Percentiles rank a stretch among this genome's conserved stretches.
phyloP scores from a whole-genome alignment of 2,797 vertebrate genomes.

The Tamandua tetradactyla region DNA sequence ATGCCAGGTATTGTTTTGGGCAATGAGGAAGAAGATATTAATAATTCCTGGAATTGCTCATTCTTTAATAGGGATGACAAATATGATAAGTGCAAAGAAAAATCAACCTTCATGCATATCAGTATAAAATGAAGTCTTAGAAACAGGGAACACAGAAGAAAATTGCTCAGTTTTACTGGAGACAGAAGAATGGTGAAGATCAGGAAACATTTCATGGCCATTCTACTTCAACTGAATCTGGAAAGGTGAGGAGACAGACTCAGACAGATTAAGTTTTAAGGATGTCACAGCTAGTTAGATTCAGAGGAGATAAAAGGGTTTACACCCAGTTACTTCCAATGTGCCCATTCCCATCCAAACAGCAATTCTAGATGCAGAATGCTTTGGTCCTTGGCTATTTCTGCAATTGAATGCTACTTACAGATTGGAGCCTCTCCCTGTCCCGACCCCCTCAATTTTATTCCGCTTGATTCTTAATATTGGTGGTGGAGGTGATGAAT shows the following conservation, averaged over 20 bases:
- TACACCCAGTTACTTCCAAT: background rate
- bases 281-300: background rate
- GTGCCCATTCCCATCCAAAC: too few species aligned
- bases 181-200: background rate
- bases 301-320: background rate
- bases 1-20: background rate
- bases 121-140: background rate
- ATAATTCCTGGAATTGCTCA: background rate
- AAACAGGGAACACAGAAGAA: background rate
- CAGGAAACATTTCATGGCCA: background rate
- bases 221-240: background rate
- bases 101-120: background rate
- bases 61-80: background rate
- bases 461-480: background rate
- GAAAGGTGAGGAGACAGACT: background rate
- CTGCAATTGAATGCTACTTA: background rate
- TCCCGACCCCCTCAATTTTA: background rate
- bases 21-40: background rate
- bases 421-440: background rate
- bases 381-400: background rate
- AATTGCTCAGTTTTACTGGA: background rate
- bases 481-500: background rate
- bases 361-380: background rate
- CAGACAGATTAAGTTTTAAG: background rate
- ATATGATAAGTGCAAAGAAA: background rate